These are phyloP conservation scores for Cenopis cana DNA, from an alignment of 2,888 invertebrate species.

Conservation along the genomic window DNA sequence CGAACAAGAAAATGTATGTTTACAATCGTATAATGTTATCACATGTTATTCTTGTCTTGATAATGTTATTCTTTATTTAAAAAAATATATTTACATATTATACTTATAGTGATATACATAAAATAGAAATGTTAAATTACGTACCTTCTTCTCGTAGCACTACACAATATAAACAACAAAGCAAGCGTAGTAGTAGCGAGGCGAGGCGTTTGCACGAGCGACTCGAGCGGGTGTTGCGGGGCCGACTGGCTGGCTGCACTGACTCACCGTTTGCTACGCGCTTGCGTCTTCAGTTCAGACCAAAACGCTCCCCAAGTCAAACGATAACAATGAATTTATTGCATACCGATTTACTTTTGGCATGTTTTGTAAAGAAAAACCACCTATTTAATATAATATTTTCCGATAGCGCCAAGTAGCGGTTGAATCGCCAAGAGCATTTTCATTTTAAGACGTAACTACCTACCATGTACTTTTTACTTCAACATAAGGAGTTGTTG, in stretches of 20 bases:
- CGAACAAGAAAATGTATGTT: background rate
- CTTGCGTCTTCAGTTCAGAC: slow-evolving; percentile 46
- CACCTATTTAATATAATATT: too few species aligned
- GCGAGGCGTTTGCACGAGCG: slow-evolving; percentile 58
- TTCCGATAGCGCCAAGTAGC: too few species aligned
- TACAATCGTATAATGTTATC: background rate
- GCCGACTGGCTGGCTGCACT: slow-evolving; percentile 56
- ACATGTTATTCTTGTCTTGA: background rate
- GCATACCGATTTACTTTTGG: slow-evolving; percentile 4
- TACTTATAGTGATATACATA: background rate
- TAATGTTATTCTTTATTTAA: too few species aligned
- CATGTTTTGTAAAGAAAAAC: background rate
- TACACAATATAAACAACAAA: slow-evolving; percentile 17
- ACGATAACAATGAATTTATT: slow-evolving; percentile 21
- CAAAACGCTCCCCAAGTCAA: slow-evolving; percentile 1
- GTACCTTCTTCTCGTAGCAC: slow-evolving; percentile 16
- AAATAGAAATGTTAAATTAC: background rate
- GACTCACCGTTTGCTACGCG: slow-evolving; percentile 59
- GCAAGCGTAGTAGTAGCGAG: slow-evolving; percentile 42
- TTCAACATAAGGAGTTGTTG: too few species aligned
- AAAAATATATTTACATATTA: too few species aligned
- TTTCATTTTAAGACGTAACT: too few species aligned
- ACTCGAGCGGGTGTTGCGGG: slow-evolving; percentile 53
- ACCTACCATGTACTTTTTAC: too few species aligned
- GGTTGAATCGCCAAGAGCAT: background rate